Evolutionary conservation across 2,113 vertebrate genomes (phyloP).

Genomic region (Mobula birostris): DNA sequence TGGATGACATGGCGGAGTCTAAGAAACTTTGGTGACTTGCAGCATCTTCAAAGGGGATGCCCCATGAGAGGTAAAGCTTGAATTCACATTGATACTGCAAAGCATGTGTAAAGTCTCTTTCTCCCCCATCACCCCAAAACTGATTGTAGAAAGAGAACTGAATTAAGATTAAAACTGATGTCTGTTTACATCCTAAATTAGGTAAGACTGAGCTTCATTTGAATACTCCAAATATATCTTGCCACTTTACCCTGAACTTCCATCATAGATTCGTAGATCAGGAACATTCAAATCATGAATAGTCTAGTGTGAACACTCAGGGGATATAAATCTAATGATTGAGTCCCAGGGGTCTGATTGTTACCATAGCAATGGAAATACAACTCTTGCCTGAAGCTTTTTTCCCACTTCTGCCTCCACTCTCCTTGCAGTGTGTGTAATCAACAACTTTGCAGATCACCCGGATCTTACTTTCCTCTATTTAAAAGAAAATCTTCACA

Average conservation of each 20-base stretch:
- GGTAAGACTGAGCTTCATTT: not conserved
- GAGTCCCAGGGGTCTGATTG: slow-evolving; percentile 3
- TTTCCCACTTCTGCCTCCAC: not conserved
- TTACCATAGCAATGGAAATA: slow-evolving; percentile 16
- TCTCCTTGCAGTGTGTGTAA: not conserved
- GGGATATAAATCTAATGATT: not conserved
- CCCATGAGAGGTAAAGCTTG: not conserved
- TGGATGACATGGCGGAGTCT: not conserved
- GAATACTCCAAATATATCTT: not conserved
- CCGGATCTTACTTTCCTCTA: not conserved
- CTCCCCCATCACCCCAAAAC: too few species aligned
- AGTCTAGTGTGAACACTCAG: not conserved
- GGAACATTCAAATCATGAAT: not conserved
- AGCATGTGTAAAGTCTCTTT: not conserved
- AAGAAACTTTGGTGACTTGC: not conserved
- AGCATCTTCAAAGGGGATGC: not conserved
- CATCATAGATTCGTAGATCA: not conserved
- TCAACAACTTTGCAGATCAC: not conserved
- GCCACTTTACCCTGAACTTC: not conserved
- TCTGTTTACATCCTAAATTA: not conserved
- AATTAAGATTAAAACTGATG: not conserved
- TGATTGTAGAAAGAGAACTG: not conserved
- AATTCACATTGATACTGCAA: not conserved
- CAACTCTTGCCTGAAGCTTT: not conserved
- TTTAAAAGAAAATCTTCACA: not conserved